Conservation (phyloP, 1,140 invertebrate species). For the Zaprionus camerounensis region DNA sequence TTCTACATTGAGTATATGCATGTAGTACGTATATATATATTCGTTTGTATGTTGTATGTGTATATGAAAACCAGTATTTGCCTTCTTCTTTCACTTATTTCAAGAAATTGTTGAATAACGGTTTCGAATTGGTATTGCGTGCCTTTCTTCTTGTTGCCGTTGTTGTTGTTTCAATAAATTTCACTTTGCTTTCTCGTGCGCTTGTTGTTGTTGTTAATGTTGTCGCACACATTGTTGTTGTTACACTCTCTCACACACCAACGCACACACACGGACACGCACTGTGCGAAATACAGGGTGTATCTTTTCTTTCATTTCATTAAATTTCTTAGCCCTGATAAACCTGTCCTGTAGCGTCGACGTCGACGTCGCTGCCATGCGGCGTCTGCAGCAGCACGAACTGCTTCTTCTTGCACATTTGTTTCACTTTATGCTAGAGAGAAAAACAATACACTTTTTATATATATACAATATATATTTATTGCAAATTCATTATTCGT, state of each 20-base stretch:
- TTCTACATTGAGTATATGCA: slow-evolving; percentile 51
- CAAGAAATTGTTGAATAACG: slow-evolving; percentile 80
- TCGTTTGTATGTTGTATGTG: slow-evolving; percentile 25
- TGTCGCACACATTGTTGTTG: slow-evolving; percentile 37
- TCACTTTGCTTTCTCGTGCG: slow-evolving; percentile 78
- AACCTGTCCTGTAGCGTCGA: slow-evolving; percentile 44
- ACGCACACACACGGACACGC: slow-evolving; percentile 17
- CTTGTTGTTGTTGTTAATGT: slow-evolving; percentile 32
- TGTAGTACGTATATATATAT: slow-evolving; percentile 22
- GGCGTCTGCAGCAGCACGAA: slow-evolving; percentile 16
- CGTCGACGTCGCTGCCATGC: slow-evolving; percentile 8
- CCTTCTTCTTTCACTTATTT: slow-evolving; percentile 80
- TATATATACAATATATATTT: not conserved
- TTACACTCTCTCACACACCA: slow-evolving; percentile 9
- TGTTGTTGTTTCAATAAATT: slow-evolving; percentile 67
- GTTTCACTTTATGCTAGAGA: slow-evolving; percentile 22
- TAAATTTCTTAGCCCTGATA: slow-evolving; percentile 44
- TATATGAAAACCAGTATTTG: slow-evolving; percentile 76
- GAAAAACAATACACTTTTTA: slow-evolving; percentile 27
- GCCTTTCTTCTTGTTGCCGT: slow-evolving; percentile 50
- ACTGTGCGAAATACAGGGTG: slow-evolving; percentile 29
- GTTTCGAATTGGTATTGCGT: slow-evolving; percentile 57
- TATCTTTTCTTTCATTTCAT: slow-evolving; percentile 23
- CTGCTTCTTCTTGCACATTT: slow-evolving; percentile 51
- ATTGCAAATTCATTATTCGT: slow-evolving; percentile 26